Conservation (phyloP, 92 coral and sea anemone species). For the Zoanthus gigantus region DNA sequence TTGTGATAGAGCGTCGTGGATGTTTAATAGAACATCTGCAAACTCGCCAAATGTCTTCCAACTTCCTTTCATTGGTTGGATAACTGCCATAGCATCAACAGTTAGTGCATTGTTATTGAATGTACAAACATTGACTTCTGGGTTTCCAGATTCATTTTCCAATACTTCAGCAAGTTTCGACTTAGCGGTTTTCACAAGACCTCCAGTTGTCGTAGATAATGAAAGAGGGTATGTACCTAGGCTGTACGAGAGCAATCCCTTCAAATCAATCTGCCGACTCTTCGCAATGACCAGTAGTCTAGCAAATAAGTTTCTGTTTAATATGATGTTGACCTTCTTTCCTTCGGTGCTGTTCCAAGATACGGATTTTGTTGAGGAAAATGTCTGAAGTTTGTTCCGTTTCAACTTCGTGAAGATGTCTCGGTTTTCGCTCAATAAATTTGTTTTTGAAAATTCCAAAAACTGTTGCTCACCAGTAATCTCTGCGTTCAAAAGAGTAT, state of each 20-base stretch:
- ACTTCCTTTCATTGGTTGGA: conserved; percentile 47
- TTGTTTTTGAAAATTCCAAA: not conserved
- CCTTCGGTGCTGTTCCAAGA: conserved; percentile 16
- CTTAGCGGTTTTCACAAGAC: conserved; percentile 57
- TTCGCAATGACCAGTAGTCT: conserved; percentile 53
- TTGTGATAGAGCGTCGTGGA: conserved; percentile 24
- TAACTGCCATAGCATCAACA: conserved; percentile 56
- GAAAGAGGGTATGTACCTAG: conserved; percentile 56
- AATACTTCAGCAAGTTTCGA: conserved; percentile 39
- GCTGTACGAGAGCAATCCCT: conserved; percentile 52
- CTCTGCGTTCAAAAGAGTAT: conserved; percentile 47
- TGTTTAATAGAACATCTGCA: conserved; percentile 19
- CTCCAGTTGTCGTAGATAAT: conserved; percentile 54
- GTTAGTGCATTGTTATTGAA: conserved; percentile 32
- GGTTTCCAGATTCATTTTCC: conserved; percentile 39
- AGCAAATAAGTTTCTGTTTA: conserved; percentile 52
- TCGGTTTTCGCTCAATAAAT: conserved; percentile 11
- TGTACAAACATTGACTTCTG: conserved; percentile 16
- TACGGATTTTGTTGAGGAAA: conserved; percentile 31
- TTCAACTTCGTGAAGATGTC: not conserved
- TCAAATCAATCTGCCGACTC: conserved; percentile 47
- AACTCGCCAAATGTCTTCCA: conserved; percentile 56
- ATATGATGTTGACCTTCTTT: not conserved
- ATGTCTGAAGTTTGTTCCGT: conserved; percentile 40
- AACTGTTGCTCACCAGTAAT: conserved; percentile 50